These are phyloP conservation scores for Marmota monax DNA, from an alignment of 2,113 vertebrate genomes.

Conservation along the genomic window DNA sequence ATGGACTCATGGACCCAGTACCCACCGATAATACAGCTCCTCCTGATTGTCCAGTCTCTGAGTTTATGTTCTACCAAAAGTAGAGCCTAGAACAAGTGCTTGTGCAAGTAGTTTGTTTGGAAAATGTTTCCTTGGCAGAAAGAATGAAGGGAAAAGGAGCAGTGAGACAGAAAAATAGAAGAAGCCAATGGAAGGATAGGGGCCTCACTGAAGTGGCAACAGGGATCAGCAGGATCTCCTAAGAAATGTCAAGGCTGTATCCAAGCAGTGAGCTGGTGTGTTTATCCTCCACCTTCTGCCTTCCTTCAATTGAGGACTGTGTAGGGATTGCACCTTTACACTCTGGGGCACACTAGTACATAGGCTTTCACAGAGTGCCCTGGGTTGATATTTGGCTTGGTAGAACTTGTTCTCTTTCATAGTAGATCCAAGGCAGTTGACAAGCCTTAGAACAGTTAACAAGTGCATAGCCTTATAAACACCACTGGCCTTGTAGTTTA, in stretches of 20 bases:
- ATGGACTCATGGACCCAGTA: not conserved
- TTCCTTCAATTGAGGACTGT: not conserved
- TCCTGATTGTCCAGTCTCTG: not conserved
- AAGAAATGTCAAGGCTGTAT: not conserved
- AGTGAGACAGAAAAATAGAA: not conserved
- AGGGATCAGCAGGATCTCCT: not conserved
- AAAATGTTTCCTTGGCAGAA: not conserved
- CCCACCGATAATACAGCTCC: not conserved
- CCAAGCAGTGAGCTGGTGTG: not conserved
- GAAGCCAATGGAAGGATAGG: rapidly evolving
- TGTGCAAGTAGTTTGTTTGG: not conserved
- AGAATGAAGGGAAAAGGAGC: not conserved
- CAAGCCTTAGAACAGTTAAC: not conserved
- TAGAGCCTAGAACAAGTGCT: not conserved
- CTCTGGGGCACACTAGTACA: not conserved
- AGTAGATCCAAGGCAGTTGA: not conserved
- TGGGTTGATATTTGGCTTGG: not conserved
- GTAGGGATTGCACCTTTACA: not conserved
- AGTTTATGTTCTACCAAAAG: not conserved
- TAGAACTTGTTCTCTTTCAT: not conserved
- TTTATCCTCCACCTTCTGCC: not conserved
- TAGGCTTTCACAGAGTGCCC: not conserved
- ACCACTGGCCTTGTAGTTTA: not conserved
- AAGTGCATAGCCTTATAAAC: not conserved
- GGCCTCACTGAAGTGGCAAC: not conserved